phyloP scores from a whole-genome alignment of 2,797 vertebrate genomes.

The Lagodon rhomboides region DNA sequence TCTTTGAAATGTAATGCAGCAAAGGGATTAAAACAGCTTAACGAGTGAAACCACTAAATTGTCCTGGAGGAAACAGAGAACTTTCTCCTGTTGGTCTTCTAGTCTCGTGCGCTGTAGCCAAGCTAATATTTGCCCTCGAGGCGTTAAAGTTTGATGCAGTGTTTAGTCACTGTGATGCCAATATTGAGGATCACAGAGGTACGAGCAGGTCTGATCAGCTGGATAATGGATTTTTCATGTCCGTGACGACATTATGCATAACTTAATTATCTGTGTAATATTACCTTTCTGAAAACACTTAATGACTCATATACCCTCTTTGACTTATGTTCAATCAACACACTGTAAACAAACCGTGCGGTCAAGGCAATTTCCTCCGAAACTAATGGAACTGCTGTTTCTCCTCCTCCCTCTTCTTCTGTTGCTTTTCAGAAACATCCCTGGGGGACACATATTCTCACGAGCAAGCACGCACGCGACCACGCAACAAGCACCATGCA shows the following conservation, averaged over 20 bases:
- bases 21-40: background rate
- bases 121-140: slow-evolving; percentile 34
- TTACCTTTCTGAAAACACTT: slow-evolving; percentile 35
- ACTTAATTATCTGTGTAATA: slow-evolving; percentile 48
- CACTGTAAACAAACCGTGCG: slow-evolving; percentile 50
- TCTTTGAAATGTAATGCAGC: background rate
- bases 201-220: slow-evolving; percentile 5
- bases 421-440: slow-evolving; percentile 72
- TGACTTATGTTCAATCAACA: slow-evolving; percentile 53
- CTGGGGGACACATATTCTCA: slow-evolving; percentile 55
- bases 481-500: slow-evolving; percentile 87
- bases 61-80: no score
- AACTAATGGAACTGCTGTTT: slow-evolving; percentile 55
- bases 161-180: slow-evolving; percentile 7
- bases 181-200: slow-evolving; percentile 17
- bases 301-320: slow-evolving; percentile 48
- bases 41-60: background rate
- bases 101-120: background rate
- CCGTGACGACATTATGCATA: slow-evolving; percentile 29
- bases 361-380: slow-evolving; percentile 54
- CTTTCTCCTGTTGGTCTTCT: background rate
- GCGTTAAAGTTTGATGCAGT: background rate
- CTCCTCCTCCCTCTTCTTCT: slow-evolving; percentile 37
- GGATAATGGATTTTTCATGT: slow-evolving; percentile 41
- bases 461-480: slow-evolving; percentile 1